A percentile compares a stretch with the other conserved stretches of the same genome.
Conservation (phyloP, 2,797 vertebrate genomes). For the Tenualosa ilisha region DNA sequence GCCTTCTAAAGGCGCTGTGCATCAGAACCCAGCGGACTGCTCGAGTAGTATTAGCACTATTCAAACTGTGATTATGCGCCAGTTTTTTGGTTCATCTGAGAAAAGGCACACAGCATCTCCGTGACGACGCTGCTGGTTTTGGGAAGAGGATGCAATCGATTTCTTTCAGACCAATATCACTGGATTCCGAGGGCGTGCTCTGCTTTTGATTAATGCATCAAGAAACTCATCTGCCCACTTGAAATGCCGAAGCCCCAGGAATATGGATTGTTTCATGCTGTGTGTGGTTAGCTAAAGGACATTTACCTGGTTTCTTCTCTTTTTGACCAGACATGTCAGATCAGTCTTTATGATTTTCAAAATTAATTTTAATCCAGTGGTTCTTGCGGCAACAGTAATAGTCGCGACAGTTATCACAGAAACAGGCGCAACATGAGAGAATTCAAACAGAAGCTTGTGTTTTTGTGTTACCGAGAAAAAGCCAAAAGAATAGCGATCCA, state of each 20-base stretch:
- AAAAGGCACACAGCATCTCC: background rate
- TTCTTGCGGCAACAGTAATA: constrained; percentile 12
- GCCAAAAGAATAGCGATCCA: background rate
- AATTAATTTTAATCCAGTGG: constrained; percentile 2
- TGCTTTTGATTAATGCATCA: constrained; percentile 19
- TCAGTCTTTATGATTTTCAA: background rate
- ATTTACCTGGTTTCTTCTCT: background rate
- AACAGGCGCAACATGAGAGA: constrained; percentile 9
- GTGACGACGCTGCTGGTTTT: constrained; percentile 13
- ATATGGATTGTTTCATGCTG: constrained; percentile 8
- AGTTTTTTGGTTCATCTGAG: constrained; percentile 7
- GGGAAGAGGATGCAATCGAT: constrained; percentile 7
- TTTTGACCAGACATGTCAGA: background rate
- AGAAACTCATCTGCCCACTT: constrained; percentile 18
- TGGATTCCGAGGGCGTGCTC: constrained; percentile 21
- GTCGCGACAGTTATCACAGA: background rate
- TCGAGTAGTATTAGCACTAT: background rate
- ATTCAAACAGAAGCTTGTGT: constrained; percentile 5
- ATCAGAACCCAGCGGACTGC: background rate
- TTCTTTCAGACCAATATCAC: constrained; percentile 1
- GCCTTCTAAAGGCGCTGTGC: background rate
- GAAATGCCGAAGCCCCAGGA: constrained; percentile 15
- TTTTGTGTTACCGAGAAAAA: constrained; percentile 11
- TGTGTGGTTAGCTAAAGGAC: background rate
- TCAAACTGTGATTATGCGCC: constrained; percentile 22